phyloP scores from a whole-genome alignment of 2,888 invertebrate species.

The Hemaris fuciformis region DNA sequence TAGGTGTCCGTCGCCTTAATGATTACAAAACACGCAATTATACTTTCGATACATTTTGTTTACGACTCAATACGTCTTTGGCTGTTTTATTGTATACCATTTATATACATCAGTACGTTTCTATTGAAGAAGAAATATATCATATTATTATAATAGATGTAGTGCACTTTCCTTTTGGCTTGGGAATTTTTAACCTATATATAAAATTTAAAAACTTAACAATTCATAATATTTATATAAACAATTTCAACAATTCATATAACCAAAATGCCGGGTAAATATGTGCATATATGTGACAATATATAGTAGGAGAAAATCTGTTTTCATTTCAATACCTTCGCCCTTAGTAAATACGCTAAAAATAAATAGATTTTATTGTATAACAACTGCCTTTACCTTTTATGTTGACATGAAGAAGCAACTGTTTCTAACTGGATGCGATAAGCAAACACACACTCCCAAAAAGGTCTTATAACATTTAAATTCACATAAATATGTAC shows the following conservation, averaged over 20 bases:
- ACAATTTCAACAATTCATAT: not conserved
- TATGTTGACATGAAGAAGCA: too few relatives aligned
- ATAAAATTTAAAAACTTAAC: not conserved
- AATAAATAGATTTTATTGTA: not conserved
- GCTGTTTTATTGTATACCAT: slow-evolving; percentile 11
- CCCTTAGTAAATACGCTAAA: not conserved
- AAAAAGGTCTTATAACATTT: too few relatives aligned
- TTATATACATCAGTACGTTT: slow-evolving; percentile 3
- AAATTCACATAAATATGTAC: too few relatives aligned
- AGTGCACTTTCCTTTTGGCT: not conserved
- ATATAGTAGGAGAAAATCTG: not conserved
- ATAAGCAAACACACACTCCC: too few relatives aligned
- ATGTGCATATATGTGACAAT: not conserved
- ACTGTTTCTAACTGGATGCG: too few relatives aligned
- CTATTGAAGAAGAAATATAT: not conserved
- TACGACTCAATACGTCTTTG: slow-evolving; percentile 14
- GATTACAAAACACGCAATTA: slow-evolving; percentile 6
- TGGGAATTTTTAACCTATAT: not conserved
- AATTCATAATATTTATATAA: not conserved
- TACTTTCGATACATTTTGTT: not conserved
- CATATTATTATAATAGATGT: not conserved
- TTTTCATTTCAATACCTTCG: not conserved
- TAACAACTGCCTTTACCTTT: too few relatives aligned
- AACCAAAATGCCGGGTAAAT: not conserved
- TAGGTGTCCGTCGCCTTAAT: not conserved